These are phyloP conservation scores for Periplaneta americana DNA, from an alignment of 1,140 invertebrate genomes.

Conservation along the genomic window DNA sequence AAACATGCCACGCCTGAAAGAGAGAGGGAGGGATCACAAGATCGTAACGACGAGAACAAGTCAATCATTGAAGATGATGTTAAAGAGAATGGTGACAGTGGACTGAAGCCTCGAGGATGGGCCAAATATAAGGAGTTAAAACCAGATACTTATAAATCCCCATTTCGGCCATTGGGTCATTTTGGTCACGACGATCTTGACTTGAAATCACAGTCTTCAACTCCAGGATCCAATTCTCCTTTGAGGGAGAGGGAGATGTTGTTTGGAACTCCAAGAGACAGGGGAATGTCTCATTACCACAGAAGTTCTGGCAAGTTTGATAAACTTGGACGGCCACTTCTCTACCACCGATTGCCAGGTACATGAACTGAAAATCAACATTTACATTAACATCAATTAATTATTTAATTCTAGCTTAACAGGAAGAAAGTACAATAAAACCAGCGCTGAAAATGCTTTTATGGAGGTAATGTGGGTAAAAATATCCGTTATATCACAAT, in stretches of 20 bases:
- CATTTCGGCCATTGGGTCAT: conserved; percentile 6
- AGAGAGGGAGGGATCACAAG: not conserved
- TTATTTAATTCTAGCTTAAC: not conserved
- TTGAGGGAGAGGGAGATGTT: not conserved
- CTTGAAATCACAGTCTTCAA: not conserved
- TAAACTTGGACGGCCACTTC: conserved; percentile 48
- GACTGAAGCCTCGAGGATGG: conserved; percentile 18
- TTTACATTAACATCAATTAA: not conserved
- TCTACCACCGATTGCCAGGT: conserved; percentile 21
- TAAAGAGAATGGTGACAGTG: conserved; percentile 13
- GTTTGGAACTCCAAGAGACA: not conserved
- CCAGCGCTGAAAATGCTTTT: too few species aligned
- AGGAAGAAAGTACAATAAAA: not conserved
- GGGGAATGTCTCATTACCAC: not conserved
- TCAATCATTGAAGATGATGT: conserved; percentile 4
- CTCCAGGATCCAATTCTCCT: not conserved
- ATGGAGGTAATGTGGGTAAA: too few species aligned
- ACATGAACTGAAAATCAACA: not conserved
- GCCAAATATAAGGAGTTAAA: conserved; percentile 27
- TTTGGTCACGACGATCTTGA: not conserved
- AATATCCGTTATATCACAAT: too few species aligned
- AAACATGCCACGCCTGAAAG: not conserved
- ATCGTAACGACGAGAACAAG: not conserved
- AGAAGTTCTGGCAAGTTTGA: conserved; percentile 32
- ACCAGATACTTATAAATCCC: conserved; percentile 25